Conservation (phyloP, 2,797 vertebrate species). For the Chelon labrosus region DNA sequence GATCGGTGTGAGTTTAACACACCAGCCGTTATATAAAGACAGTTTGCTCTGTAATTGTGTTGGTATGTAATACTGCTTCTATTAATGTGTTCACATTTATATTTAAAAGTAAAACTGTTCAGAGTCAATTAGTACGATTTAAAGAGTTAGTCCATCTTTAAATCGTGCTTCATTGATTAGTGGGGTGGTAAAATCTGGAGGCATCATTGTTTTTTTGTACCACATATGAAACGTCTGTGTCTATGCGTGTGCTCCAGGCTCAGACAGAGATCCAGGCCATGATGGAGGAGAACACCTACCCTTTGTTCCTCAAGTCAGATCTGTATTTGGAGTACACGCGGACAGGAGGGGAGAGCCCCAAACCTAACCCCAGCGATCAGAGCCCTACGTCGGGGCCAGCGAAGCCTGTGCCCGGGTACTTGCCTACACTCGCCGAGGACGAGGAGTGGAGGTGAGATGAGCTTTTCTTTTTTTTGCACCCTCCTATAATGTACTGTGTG, state of each 20-base stretch:
- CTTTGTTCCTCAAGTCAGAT: conserved; percentile 96
- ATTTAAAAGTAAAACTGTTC: neutral
- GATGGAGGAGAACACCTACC: conserved; percentile 97
- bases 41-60: neutral
- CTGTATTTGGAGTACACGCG: conserved; percentile 94
- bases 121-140: too few species aligned
- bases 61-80: neutral
- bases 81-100: neutral
- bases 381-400: conserved; percentile 80
- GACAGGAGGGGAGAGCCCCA: conserved; percentile 92
- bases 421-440: conserved; percentile 93
- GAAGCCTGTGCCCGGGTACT: conserved; percentile 86
- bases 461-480: neutral
- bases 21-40: conserved; percentile 3
- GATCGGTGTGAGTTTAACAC: neutral
- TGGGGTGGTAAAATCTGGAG: neutral
- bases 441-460: conserved; percentile 91
- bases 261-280: conserved; percentile 95
- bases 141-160: too few species aligned
- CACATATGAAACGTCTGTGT: conserved; percentile 11
- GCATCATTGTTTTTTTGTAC: neutral
- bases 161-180: neutral
- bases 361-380: conserved; percentile 89
- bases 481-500: neutral
- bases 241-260: conserved; percentile 81